Base-by-base conservation (phyloP, 2,888 invertebrate genomes). In the Caenorhabditis sp. region DNA sequence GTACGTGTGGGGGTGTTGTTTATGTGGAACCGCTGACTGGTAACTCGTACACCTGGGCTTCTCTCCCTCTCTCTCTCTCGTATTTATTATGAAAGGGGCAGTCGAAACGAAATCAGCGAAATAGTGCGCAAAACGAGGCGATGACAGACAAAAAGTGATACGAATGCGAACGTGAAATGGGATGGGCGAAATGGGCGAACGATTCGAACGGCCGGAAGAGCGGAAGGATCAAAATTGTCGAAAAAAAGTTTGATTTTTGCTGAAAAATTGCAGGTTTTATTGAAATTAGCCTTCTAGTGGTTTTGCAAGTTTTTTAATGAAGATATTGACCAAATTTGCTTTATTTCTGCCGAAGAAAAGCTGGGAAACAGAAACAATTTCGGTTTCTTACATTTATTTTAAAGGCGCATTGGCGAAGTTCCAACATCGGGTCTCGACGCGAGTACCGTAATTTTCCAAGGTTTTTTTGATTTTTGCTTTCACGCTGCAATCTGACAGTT, bases 41-140 rank as follows among this genome's bases (percentile, higher is more conserved):
- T 39, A 76, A 70, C 63, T 32, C 41, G 56, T 53, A 52, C 66
- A 46, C 55, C 68, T 68, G 27, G n/a, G 50, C 13, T 7, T 58
- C 43, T 45, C 50, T 56, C 24, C 39, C 35, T 58, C 62, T 41
- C 53, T 61, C 27, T 27, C 39, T 50, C 58, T 50, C 37, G 11
- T 35, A 35, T 35, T 35, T 35, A 35, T 58, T 48, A 30, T 66
- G 41, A 37, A 58, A 58, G 41, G 43, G 43, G 68, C 68, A 32
- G 68, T 59, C 37, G 26, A 15, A 43, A 2, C 15, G 53, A 52
- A 24, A n/a, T n/a, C n/a, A n/a, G 43, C 15, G 56, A 53, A 20
- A 65, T 22, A 55, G 43, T 4, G 37, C 43, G 15, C 6, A 41
- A 24, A 24, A n/a, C 15, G n/a, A 11, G 30, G 53, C 43, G 41